Evolutionary conservation across 2,888 invertebrate genomes (phyloP).

Genomic region (Metellina segmentata): DNA sequence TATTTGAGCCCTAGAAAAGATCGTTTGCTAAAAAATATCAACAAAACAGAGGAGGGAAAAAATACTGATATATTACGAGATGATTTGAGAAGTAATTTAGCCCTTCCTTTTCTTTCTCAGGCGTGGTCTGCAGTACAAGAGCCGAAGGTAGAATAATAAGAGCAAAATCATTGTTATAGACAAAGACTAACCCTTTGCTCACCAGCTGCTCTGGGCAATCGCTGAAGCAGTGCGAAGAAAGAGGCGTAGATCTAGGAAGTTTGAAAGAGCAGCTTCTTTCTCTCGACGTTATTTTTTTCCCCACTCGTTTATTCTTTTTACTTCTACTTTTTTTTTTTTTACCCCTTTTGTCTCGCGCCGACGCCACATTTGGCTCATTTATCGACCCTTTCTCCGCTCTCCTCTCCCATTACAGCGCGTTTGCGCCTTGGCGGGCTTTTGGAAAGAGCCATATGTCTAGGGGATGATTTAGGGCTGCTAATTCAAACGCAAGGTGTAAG

Average conservation of each 20-base stretch:
- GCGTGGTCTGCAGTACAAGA: constrained; percentile 63
- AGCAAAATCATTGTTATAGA: constrained; percentile 65
- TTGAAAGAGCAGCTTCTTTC: constrained; percentile 56
- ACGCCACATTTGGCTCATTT: constrained; percentile 52
- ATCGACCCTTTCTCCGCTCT: constrained; percentile 35
- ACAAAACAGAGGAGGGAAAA: constrained; percentile 35
- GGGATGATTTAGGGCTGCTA: constrained; percentile 14
- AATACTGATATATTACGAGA: constrained; percentile 62
- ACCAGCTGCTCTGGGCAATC: constrained; percentile 74
- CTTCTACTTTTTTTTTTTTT: constrained; percentile 39
- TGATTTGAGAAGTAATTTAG: constrained; percentile 70
- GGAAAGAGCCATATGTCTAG: too few species aligned
- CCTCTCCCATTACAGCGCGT: neutral
- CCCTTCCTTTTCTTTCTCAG: constrained; percentile 49
- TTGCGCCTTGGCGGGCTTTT: too few species aligned
- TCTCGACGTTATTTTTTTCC: constrained; percentile 42
- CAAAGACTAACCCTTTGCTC: constrained; percentile 75
- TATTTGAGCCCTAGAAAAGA: constrained; percentile 31
- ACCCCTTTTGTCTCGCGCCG: constrained; percentile 41
- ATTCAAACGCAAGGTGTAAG: constrained; percentile 9
- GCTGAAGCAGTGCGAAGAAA: constrained; percentile 54
- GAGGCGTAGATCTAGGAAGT: constrained; percentile 55
- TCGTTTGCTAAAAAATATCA: constrained; percentile 16
- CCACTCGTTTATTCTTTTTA: constrained; percentile 35
- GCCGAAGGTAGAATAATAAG: constrained; percentile 63